Percentiles rank a stretch among this genome's conserved stretches.
Conservation (phyloP, 1,140 invertebrate species). For the Eriocheir sinensis region DNA sequence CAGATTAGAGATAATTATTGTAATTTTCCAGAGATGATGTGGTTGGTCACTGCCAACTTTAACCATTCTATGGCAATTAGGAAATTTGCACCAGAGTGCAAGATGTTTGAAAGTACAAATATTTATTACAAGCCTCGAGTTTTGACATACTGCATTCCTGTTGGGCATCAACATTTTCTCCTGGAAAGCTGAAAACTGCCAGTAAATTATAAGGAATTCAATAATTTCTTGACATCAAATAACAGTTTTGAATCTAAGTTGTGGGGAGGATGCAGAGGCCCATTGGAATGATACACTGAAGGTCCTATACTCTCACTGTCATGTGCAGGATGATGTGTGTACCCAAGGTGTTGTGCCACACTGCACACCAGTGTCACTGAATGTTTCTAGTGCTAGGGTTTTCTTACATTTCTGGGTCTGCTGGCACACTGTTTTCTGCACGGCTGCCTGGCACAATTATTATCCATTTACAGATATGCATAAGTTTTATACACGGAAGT, state of each 20-base stretch:
- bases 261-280: constrained; percentile 58
- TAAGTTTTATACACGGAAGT: not conserved
- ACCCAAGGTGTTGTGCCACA: constrained; percentile 43
- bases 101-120: constrained; percentile 75
- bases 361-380: not conserved
- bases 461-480: not conserved
- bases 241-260: constrained; percentile 58
- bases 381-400: not conserved
- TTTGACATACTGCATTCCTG: constrained; percentile 51
- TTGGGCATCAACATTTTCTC: constrained; percentile 66
- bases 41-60: constrained; percentile 60
- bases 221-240: constrained; percentile 58
- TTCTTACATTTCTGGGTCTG: not conserved
- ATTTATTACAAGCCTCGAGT: constrained; percentile 72
- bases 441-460: not conserved
- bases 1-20: constrained; percentile 5
- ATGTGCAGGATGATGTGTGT: constrained; percentile 52
- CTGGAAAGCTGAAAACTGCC: constrained; percentile 63
- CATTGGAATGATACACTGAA: constrained; percentile 48
- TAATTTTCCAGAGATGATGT: not conserved
- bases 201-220: constrained; percentile 68
- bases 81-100: constrained; percentile 62
- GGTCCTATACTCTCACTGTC: constrained; percentile 73
- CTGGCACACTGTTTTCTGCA: not conserved
- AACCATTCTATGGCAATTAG: constrained; percentile 59